Base-by-base conservation (phyloP, 2,797 vertebrate genomes). In the Prunella strophiata region DNA sequence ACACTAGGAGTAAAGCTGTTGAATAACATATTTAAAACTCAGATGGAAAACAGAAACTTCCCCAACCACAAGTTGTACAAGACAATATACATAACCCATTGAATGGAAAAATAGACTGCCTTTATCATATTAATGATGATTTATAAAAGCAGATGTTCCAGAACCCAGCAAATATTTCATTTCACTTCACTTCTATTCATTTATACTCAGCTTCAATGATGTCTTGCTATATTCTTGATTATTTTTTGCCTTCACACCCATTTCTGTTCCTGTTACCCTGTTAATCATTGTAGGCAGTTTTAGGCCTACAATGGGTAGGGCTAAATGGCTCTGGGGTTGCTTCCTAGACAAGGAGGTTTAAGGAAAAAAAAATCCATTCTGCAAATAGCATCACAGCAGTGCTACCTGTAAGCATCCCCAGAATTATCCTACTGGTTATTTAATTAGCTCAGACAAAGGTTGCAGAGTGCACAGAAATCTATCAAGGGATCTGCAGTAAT, bases 381-480 rank as follows among this genome's bases (percentile, higher is more conserved):
- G 62, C 51, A 97, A 92, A 93, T 32, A 84, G 38, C 73, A 91
- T 79, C 91, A 89, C 40, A 91, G 75, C 54, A 94, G 40, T 51
- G 38, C 42, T 92, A 65, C 52, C 82, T 3, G 16, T 88, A 95
- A 93, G 73, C 76, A 92, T 62, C 47, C 68, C 68, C 65, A 85
- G 80, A 95, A 97, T 95, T 93, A 93, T 93, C 84, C 91, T 82
- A 52, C 54, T 4, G 18, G 65, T 96, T 96, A 96, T 95, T 96
- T 97, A 96, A 97, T 97, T 96, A 97, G 75, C 91, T 91, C 78
- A 88, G 67, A 85, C 91, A 96, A 95, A 96, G 94, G 96, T 95
- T 96, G 85, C 74, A 65, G 79, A 95, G 92, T 85, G 93, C 91
- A 95, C 76, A 84, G 83, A 95, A 94, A 91, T 93, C 95, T 95